Evolutionary conservation across 64 coral and sea anemone genomes (phyloP).

Genomic region (Montipora capricornis): DNA sequence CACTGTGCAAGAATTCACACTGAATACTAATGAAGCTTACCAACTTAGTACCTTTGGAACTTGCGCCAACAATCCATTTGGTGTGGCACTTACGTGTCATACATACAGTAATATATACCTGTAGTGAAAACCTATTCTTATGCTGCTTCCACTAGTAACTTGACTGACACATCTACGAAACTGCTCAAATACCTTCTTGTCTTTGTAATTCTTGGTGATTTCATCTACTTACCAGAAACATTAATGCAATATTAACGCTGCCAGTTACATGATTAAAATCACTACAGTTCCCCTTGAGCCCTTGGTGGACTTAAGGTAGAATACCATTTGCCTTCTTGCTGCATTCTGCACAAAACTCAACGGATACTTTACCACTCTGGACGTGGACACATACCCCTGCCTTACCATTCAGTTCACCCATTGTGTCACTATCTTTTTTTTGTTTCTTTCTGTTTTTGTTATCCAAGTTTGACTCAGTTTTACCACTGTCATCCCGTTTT

Average conservation of each 20-base stretch:
- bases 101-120: no score
- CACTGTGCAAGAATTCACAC: not conserved
- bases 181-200: not conserved
- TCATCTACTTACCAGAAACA: not conserved
- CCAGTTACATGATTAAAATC: not conserved
- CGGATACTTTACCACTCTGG: constrained; percentile 81
- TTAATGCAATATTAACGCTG: not conserved
- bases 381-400: constrained; percentile 92
- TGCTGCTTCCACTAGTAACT: no score
- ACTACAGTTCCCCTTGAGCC: not conserved
- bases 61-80: no score
- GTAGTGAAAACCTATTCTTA: no score
- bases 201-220: not conserved
- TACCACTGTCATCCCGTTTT: constrained; percentile 10
- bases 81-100: no score
- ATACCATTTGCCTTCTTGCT: constrained; percentile 70
- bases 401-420: not conserved
- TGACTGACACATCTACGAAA: not conserved
- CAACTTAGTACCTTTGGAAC: not conserved
- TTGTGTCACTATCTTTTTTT: not conserved
- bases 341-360: constrained; percentile 94
- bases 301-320: not conserved
- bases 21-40: not conserved
- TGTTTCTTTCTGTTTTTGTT: constrained; percentile 16
- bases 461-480: constrained; percentile 8